A percentile compares a stretch with the other conserved stretches of the same genome.
phyloP scores from a whole-genome alignment of 1,140 invertebrate species.

The Hylyphantes graminicola region DNA sequence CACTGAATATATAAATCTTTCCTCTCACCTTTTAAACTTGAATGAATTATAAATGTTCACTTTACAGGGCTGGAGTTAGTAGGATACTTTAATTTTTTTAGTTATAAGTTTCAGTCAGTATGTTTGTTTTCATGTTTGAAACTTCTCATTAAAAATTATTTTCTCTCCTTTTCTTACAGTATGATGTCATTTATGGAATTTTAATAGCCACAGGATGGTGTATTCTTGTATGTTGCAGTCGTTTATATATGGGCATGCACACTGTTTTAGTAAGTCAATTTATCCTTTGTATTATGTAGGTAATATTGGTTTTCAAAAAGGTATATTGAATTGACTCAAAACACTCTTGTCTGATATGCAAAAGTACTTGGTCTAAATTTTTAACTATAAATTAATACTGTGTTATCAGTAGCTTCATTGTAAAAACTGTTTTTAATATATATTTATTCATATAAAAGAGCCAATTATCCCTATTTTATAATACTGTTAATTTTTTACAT shows the following conservation, averaged over 20 bases:
- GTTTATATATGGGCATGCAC: slow-evolving; percentile 93
- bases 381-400: too few species aligned
- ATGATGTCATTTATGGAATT: slow-evolving; percentile 69
- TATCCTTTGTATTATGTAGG: background rate
- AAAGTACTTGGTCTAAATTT: background rate
- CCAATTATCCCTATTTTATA: too few species aligned
- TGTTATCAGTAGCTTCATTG: too few species aligned
- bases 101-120: background rate
- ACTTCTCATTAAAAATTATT: background rate
- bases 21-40: too few species aligned
- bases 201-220: slow-evolving; percentile 74
- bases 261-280: slow-evolving; percentile 78
- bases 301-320: background rate
- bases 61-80: background rate
- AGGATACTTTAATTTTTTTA: background rate
- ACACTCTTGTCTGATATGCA: too few species aligned
- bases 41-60: too few species aligned
- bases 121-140: background rate
- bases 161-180: slow-evolving; percentile 69
- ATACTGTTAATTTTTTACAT: too few species aligned
- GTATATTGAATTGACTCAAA: background rate
- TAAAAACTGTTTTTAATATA: too few species aligned
- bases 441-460: too few species aligned
- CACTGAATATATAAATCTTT: too few species aligned
- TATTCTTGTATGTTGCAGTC: slow-evolving; percentile 81